phyloP scores from a whole-genome alignment of 2,797 vertebrate species.

The Enteromius anoplus region DNA sequence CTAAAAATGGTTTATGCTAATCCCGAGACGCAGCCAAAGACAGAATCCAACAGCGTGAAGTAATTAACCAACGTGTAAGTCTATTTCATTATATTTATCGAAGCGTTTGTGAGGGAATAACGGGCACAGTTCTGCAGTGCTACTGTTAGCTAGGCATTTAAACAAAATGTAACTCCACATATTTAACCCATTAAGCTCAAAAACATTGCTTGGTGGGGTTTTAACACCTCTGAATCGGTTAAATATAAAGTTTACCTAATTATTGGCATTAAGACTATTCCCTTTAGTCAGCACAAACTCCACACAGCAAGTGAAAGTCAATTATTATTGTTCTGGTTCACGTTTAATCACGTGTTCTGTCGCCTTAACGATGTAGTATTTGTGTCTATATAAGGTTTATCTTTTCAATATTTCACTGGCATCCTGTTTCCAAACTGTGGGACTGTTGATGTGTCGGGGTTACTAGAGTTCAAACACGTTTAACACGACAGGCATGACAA shows the following conservation, averaged over 20 bases:
- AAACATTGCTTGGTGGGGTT: background rate
- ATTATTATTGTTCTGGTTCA: background rate
- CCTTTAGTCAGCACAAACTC: conserved; percentile 19
- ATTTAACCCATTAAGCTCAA: background rate
- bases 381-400: background rate
- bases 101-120: conserved; percentile 33
- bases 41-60: conserved; percentile 63
- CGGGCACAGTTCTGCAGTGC: conserved; percentile 16
- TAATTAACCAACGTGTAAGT: conserved; percentile 53
- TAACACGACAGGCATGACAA: conserved; percentile 53
- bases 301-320: background rate
- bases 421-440: background rate
- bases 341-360: background rate
- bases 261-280: background rate
- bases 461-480: conserved; percentile 74
- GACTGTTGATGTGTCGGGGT: conserved; percentile 64
- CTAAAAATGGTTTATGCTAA: conserved; percentile 80
- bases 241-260: background rate
- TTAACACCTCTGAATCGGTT: background rate
- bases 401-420: background rate
- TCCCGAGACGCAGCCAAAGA: conserved; percentile 67
- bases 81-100: background rate
- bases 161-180: background rate
- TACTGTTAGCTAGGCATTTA: background rate
- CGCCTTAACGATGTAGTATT: background rate